These are phyloP conservation scores for Bombus polaris DNA, from an alignment of 1,140 invertebrate species.

Conservation along the genomic window DNA sequence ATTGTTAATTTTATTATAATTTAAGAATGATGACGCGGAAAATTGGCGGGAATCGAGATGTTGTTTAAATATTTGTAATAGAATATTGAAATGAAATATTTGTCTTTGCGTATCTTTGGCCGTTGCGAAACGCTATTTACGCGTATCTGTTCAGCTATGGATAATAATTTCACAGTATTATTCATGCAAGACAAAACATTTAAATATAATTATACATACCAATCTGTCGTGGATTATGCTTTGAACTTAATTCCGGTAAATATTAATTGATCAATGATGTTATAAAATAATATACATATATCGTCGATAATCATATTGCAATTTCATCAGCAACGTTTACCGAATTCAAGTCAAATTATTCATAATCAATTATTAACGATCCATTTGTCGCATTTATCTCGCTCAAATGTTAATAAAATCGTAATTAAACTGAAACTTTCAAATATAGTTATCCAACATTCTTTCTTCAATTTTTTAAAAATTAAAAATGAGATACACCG, in stretches of 20 bases:
- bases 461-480: too few relatives aligned
- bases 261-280: constrained; percentile 16
- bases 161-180: constrained; percentile 14
- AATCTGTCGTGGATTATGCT: constrained; percentile 8
- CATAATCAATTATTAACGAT: constrained; percentile 16
- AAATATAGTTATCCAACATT: too few relatives aligned
- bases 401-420: background rate
- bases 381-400: background rate
- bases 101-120: background rate
- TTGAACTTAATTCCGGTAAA: constrained; percentile 11
- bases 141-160: background rate
- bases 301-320: background rate
- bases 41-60: background rate
- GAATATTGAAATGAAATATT: background rate
- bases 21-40: background rate
- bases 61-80: background rate
- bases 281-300: background rate
- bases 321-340: background rate
- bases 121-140: background rate
- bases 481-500: too few relatives aligned
- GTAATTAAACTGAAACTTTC: background rate
- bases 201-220: constrained; percentile 18
- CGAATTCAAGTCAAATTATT: background rate
- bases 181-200: background rate
- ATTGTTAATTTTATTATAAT: background rate